A percentile compares a stretch with the other conserved stretches of the same genome.
phyloP scores from a whole-genome alignment of 2,113 vertebrate species.

The Fulica atra region DNA sequence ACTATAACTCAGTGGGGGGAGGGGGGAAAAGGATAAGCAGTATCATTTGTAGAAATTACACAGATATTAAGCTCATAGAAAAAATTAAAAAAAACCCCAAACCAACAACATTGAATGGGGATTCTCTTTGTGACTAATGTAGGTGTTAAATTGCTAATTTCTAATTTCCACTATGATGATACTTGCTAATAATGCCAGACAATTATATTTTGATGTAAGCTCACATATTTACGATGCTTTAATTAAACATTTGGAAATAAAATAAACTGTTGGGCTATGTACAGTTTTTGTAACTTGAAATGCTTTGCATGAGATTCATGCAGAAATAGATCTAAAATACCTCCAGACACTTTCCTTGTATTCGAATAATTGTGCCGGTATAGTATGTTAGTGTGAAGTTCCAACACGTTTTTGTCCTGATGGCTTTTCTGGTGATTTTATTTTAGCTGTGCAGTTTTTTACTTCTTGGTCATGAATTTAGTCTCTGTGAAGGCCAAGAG shows the following conservation, averaged over 20 bases:
- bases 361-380: neutral
- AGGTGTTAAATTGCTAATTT: slow-evolving; percentile 11
- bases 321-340: neutral
- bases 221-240: neutral
- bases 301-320: neutral
- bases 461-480: slow-evolving; percentile 26
- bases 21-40: neutral
- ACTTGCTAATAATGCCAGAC: neutral
- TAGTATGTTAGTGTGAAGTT: neutral
- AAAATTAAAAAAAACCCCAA: neutral
- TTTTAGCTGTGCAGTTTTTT: slow-evolving; percentile 8
- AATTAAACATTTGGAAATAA: slow-evolving; percentile 33
- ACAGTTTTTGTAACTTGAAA: neutral
- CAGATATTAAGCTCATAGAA: neutral
- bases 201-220: neutral
- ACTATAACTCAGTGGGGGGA: neutral
- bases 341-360: neutral
- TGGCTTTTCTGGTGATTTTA: slow-evolving; percentile 1
- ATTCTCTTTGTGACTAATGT: neutral
- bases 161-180: neutral
- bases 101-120: neutral
- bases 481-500: slow-evolving; percentile 46
- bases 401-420: neutral
- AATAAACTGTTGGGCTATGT: neutral
- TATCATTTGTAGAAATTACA: neutral